Evolutionary conservation across 2,113 vertebrate genomes (phyloP).

Genomic region (Python bivittatus): DNA sequence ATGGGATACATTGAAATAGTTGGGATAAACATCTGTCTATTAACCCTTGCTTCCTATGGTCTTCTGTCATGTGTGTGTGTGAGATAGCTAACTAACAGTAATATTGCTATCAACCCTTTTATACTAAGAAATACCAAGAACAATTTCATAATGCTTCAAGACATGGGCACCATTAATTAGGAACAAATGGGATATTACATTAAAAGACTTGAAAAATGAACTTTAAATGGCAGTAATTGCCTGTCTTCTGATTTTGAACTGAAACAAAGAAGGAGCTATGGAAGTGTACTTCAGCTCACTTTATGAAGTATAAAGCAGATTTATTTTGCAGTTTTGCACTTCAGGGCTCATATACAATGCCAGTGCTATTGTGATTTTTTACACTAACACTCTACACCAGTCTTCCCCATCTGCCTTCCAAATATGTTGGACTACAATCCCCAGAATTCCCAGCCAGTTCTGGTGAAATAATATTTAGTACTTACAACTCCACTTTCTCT

Average conservation of each 20-base stretch:
- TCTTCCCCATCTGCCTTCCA: neutral
- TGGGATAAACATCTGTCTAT: slow-evolving; percentile 33
- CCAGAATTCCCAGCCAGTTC: neutral
- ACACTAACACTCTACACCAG: neutral
- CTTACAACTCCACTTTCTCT: neutral
- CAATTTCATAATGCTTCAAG: slow-evolving; percentile 60
- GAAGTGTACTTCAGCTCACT: slow-evolving; percentile 68
- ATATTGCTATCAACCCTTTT: slow-evolving; percentile 57
- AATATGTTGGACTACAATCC: neutral
- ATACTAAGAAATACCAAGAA: slow-evolving; percentile 61
- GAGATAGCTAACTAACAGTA: slow-evolving; percentile 50
- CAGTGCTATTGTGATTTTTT: neutral
- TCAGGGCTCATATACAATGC: neutral
- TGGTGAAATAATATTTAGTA: neutral
- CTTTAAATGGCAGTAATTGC: slow-evolving; percentile 73
- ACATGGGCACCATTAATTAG: slow-evolving; percentile 70
- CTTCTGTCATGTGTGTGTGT: slow-evolving; percentile 38
- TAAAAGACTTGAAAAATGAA: slow-evolving; percentile 69
- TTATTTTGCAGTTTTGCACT: neutral
- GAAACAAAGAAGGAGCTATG: slow-evolving; percentile 61
- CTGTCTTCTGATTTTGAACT: slow-evolving; percentile 68
- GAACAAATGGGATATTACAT: slow-evolving; percentile 67
- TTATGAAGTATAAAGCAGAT: slow-evolving; percentile 43
- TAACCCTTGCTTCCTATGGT: slow-evolving; percentile 29
- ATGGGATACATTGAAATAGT: neutral